A percentile compares a stretch with the other conserved stretches of the same genome.
Conservation (phyloP, 92 coral and sea anemone species). For the Virgularia gustaviana region DNA sequence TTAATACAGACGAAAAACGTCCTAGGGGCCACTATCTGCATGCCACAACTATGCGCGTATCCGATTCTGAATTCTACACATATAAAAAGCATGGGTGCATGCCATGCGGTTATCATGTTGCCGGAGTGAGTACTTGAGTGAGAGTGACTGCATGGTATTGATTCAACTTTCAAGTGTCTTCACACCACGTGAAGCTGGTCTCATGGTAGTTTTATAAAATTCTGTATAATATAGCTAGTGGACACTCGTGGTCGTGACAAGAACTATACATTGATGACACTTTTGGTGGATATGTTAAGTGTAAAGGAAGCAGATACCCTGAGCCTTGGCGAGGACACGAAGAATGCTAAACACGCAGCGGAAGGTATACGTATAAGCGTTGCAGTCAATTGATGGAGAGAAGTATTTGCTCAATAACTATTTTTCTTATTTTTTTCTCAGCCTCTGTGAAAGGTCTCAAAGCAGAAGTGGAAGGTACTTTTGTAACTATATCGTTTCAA, state of each 20-base stretch:
- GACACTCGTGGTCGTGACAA: constrained; percentile 82
- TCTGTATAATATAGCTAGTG: constrained; percentile 74
- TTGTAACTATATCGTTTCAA: neutral
- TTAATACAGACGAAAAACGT: too few relatives aligned
- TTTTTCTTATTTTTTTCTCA: constrained; percentile 24
- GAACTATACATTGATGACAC: constrained; percentile 69
- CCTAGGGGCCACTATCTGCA: too few relatives aligned
- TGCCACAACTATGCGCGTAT: too few relatives aligned
- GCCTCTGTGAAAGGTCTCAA: constrained; percentile 88
- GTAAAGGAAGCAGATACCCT: constrained; percentile 62
- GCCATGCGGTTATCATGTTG: too few relatives aligned
- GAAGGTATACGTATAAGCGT: constrained; percentile 47
- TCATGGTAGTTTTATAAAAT: neutral
- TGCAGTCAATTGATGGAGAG: neutral
- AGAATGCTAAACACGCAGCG: constrained; percentile 68
- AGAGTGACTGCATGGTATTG: too few relatives aligned
- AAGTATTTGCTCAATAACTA: neutral
- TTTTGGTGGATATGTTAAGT: constrained; percentile 64
- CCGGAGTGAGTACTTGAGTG: too few relatives aligned
- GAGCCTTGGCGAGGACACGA: constrained; percentile 59
- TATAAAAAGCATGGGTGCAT: too few relatives aligned
- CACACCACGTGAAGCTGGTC: neutral
- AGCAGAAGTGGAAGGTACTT: constrained; percentile 96
- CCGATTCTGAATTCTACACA: too few relatives aligned
- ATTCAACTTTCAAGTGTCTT: too few relatives aligned